Base-by-base conservation (phyloP, 2,888 invertebrate species). In the Meiosimyza platycephala region DNA sequence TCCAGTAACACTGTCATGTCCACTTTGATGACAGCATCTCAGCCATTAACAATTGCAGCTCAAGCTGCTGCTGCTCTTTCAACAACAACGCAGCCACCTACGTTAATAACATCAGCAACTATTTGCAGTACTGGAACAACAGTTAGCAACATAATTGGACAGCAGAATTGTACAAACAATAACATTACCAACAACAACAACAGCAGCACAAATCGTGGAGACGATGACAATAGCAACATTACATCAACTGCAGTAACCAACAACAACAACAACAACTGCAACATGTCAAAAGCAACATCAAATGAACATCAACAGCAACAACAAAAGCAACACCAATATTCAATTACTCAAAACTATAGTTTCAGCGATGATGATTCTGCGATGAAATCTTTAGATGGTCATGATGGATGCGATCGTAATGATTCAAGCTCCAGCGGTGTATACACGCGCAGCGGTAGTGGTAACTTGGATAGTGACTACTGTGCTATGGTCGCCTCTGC, bases 401-500 rank as follows among this genome's bases (percentile, higher is more conserved):
- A 80, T 65, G 84, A 85, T 69, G 28, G 28, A 28, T 76, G 59
- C 50, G 59, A 83, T 64, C 81, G 81, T 5, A 77, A 80, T 65
- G 84, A 84, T 71, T 77, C 80, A 57, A 77, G 72, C 13, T 80
- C 81, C 16, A 80, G 78, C 68, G 78, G 79, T 60, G 77, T 77
- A 59, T 73, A 72, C 65, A 78, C 78, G 50, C 80, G 57, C 79
- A 79, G 81, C 77, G 74, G 77, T 75, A 76, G 77, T 11, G 74
- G 78, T 16, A 83, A 82, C 68, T 75, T 85, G 81, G 85, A 87
- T 72, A 83, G 79, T 75, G 83, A 85, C 72, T 84, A 86, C 72
- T 84, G 82, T 68, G 84, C 83, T 3, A 82, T 87, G 80, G 83
- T 85, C 64, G 84, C 84, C 33, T 79, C 83, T 50, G 82, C 83